Percentiles rank a stretch among this genome's conserved stretches.
Evolutionary conservation across 2,797 vertebrate genomes (phyloP).

Genomic region (Threskiornis aethiopicus): DNA sequence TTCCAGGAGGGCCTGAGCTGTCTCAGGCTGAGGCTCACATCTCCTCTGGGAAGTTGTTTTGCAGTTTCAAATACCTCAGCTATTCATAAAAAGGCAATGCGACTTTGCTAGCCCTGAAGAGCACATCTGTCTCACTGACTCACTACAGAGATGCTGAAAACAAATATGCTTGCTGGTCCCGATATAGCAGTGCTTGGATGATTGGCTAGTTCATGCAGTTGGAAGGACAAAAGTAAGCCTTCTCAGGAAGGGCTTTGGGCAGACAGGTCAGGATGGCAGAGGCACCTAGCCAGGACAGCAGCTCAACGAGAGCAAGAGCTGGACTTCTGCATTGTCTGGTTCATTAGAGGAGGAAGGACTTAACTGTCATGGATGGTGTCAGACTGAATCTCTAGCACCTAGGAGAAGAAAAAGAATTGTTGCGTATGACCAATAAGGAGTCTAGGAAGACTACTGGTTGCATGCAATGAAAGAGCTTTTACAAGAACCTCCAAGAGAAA

Average conservation of each 20-base stretch:
- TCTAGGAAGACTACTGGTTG: background rate
- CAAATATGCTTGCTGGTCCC: background rate
- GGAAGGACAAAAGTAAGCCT: background rate
- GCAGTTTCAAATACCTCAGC: conserved; percentile 7
- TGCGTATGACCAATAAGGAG: background rate
- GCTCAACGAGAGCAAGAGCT: background rate
- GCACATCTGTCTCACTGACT: conserved; percentile 33
- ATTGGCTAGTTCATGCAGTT: background rate
- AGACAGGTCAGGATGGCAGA: background rate
- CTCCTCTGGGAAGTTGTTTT: conserved; percentile 40
- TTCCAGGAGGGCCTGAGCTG: background rate
- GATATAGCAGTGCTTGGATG: background rate
- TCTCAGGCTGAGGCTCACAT: background rate
- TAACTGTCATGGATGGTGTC: background rate
- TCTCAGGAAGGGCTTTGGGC: background rate
- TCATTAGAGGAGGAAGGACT: background rate
- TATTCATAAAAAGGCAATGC: conserved; percentile 9
- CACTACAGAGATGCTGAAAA: conserved; percentile 8
- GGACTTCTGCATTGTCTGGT: background rate
- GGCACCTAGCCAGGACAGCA: background rate
- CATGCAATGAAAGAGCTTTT: background rate
- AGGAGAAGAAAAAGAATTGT: background rate
- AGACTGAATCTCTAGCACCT: background rate
- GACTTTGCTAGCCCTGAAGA: background rate
- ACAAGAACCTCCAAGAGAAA: background rate